A percentile compares a stretch with the other conserved stretches of the same genome.
Conservation (phyloP, 2,888 invertebrate species). For the Ormyrus nitidulus region DNA sequence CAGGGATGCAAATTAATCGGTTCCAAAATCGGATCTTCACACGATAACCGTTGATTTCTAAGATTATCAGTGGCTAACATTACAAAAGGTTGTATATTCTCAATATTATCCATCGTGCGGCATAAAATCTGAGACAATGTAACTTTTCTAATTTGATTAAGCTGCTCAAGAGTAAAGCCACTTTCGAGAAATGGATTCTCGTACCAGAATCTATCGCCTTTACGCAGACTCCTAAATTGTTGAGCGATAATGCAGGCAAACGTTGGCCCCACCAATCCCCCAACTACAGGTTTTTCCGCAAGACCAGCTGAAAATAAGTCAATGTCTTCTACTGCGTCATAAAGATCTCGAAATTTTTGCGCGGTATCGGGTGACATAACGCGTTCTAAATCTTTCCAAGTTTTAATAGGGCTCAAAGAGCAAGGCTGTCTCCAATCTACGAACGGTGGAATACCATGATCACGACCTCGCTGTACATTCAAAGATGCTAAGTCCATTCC, state of each 20-base stretch:
- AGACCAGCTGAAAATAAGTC: slow-evolving; percentile 90
- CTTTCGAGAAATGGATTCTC: slow-evolving; percentile 86
- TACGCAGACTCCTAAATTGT: slow-evolving; percentile 87
- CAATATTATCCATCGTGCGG: slow-evolving; percentile 81
- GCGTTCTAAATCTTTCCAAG: slow-evolving; percentile 84
- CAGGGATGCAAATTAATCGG: slow-evolving; percentile 81
- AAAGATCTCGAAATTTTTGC: slow-evolving; percentile 78
- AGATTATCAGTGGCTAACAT: slow-evolving; percentile 80
- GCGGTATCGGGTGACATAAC: slow-evolving; percentile 83
- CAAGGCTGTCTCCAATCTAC: slow-evolving; percentile 88
- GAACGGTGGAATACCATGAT: slow-evolving; percentile 90
- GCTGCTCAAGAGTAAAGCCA: slow-evolving; percentile 85
- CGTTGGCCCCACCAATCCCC: slow-evolving; percentile 90
- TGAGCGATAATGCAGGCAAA: slow-evolving; percentile 93
- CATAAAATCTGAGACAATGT: slow-evolving; percentile 86
- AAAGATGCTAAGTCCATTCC: slow-evolving; percentile 92
- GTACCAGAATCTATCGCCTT: slow-evolving; percentile 87
- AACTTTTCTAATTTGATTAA: slow-evolving; percentile 84
- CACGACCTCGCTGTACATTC: slow-evolving; percentile 91
- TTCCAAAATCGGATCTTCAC: slow-evolving; percentile 76
- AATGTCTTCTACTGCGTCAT: slow-evolving; percentile 86
- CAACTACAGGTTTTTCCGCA: slow-evolving; percentile 87
- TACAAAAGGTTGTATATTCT: slow-evolving; percentile 84
- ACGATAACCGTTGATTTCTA: slow-evolving; percentile 80
- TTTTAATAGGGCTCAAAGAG: slow-evolving; percentile 81